phyloP scores from a whole-genome alignment of 1,140 invertebrate genomes.

The Ceratoteleas bidentatus region DNA sequence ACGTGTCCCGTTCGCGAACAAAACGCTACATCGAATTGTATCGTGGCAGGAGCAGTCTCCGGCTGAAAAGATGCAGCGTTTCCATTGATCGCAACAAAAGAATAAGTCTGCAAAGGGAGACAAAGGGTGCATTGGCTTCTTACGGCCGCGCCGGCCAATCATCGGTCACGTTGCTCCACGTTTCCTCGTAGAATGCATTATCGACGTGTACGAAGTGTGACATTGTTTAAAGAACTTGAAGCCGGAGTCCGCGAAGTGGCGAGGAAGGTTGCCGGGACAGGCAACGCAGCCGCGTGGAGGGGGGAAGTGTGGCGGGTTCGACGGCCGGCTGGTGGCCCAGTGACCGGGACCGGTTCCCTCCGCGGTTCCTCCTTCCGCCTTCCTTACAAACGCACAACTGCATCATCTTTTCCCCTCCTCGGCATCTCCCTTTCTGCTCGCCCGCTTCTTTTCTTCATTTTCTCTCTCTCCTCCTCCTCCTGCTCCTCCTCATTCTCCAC shows the following conservation, averaged over 20 bases:
- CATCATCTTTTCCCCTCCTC: slow-evolving; percentile 74
- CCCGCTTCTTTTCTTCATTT: slow-evolving; percentile 48
- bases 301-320: slow-evolving; percentile 78
- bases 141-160: slow-evolving; percentile 24
- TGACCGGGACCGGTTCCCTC: slow-evolving; percentile 82
- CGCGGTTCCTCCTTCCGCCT: slow-evolving; percentile 81
- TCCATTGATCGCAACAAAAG: slow-evolving; percentile 35
- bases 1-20: slow-evolving; percentile 6
- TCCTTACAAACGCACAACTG: slow-evolving; percentile 81
- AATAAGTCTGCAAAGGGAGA: slow-evolving; percentile 44
- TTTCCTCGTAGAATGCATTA: slow-evolving; percentile 66
- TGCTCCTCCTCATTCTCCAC: too few relatives aligned
- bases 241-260: slow-evolving; percentile 62
- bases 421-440: slow-evolving; percentile 56
- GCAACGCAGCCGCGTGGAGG: slow-evolving; percentile 52
- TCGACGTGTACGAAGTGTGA: slow-evolving; percentile 68
- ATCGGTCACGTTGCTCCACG: slow-evolving; percentile 60
- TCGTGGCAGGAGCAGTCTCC: neutral
- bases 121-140: slow-evolving; percentile 41
- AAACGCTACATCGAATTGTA: slow-evolving; percentile 14
- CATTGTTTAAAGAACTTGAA: slow-evolving; percentile 74
- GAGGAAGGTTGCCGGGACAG: slow-evolving; percentile 67
- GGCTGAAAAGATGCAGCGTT: slow-evolving; percentile 31
- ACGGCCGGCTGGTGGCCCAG: slow-evolving; percentile 81
- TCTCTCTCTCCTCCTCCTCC: slow-evolving; percentile 44